Evolutionary conservation across 2,113 vertebrate genomes (phyloP), one percentile per base, ranked within the genome.

Genomic region (Clupea harengus): DNA sequence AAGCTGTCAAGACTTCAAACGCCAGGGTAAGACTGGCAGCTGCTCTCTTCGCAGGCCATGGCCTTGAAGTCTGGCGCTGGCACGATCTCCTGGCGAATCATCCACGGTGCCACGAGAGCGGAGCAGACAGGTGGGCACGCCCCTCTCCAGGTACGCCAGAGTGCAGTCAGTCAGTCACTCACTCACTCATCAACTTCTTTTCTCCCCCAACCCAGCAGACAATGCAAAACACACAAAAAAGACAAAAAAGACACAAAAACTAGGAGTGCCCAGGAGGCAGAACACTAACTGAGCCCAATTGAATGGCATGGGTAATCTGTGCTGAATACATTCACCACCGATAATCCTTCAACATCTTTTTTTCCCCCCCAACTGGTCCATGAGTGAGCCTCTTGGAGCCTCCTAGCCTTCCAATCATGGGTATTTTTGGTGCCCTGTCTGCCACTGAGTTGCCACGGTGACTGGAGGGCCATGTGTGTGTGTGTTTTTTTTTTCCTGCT

Each of bases 1-100:
- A 88, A 90, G 89, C 92, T 91, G 93, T 94, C 94, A 93, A 91
- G 89, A 93, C 93, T 94, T 93, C 94, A 94, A 94, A 94, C 92
- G 64, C 13, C 18, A 89, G 0, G 25, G 57, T 46, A 32, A 89
- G 92, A 92, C 90, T 91, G 92, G 89, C 93, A 94, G 91, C 72
- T 3, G 67, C 28, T 39, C 25, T 78, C 28, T 90, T 87, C 88
- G 17, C 87, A 50, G 89, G 89, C 90, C 83, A 84, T 84, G 81
- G 54, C 6, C 83, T 89, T 89, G 89, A 89, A 90, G 92, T 93
- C 90, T 93, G 90, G 87, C 72, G 64, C 11, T 88, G 81, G 91
- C 91, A 89, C 81, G 85, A 91, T 91, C 89, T 91, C 92, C 85
- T 90, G 91, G 91, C 89, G 92, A 90, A 92, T 94, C 93, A 92